Evolutionary conservation across 2,113 vertebrate species (phyloP), one percentile per base, ranked within the genome.

Genomic region (Oreochromis niloticus): DNA sequence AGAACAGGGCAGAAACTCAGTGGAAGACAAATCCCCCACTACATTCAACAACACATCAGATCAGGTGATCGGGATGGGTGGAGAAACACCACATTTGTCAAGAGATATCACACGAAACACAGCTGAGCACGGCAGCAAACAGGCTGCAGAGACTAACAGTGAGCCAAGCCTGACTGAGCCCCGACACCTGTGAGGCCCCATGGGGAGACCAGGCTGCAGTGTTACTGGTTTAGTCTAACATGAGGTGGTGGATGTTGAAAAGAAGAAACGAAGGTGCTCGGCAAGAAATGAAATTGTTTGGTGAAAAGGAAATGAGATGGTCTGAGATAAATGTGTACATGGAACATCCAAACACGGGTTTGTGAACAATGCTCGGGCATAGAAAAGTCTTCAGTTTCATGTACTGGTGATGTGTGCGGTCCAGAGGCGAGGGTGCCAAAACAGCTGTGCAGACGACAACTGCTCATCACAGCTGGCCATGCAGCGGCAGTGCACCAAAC

Each of bases 401-500:
- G 61, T 0, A n/a, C 34, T 39, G 55, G 32, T 13, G 61, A 66
- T 66, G 61, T 39, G 27, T 66, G 17, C 0, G 61, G 61, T 66
- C 61, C 6, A 5, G 34, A 39, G 32, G 34, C 0, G 17, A 39
- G 61, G 17, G 1, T 30, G 5, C 30, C 3, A 66, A 66, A 6
- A n/a, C 61, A 36, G 61, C 61, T 36, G 32, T 63, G 32, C 30
- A n/a, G 32, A 12, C 6, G 1, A 36, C 59, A 30, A 1, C 55
- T 57, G 55, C 12, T 57, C 55, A 34, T 17, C 32, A 36, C 32
- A 36, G 59, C 30, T 36, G n/a, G n/a, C n/a, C 16, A 3, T 4
- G 57, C 6, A 4, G 17, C 9, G 0, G 27, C 27, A 61, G 14
- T 4, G 57, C 27, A 34, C 17, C 59, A 0, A 39, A 9, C 36